phyloP scores from a whole-genome alignment of 1,140 invertebrate genomes.

The Anastrepha ludens region DNA sequence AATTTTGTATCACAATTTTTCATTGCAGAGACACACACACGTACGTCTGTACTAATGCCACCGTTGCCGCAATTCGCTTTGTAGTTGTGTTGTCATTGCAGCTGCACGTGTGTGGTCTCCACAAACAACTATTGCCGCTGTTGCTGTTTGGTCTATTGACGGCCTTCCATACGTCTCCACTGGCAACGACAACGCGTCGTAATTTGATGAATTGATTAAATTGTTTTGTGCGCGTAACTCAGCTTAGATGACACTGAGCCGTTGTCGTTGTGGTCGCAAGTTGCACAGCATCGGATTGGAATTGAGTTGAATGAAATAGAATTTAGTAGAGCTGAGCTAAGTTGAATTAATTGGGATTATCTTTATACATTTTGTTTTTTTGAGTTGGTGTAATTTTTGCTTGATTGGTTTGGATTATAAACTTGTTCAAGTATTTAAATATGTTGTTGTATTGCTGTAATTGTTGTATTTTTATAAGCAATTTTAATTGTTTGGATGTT shows the following conservation, averaged over 20 bases:
- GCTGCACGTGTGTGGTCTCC: conserved; percentile 20
- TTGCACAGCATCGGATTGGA: not conserved
- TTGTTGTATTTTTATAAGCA: not conserved
- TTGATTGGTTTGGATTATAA: conserved; percentile 8
- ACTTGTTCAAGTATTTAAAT: not conserved
- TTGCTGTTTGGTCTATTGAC: conserved; percentile 30
- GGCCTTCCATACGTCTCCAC: not conserved
- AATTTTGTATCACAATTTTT: no score
- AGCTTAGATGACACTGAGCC: conserved; percentile 34
- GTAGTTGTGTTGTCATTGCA: not conserved
- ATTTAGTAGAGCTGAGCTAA: not conserved
- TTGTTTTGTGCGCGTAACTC: conserved; percentile 47
- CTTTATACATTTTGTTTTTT: not conserved
- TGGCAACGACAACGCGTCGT: conserved; percentile 21
- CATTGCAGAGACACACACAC: no score
- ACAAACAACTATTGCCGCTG: not conserved
- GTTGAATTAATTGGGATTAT: conserved; percentile 46
- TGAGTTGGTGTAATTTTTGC: conserved; percentile 16
- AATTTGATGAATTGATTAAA: conserved; percentile 51
- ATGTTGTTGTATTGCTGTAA: not conserved
- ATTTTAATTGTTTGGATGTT: not conserved
- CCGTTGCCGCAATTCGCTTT: not conserved
- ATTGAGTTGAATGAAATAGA: no score
- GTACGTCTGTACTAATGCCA: not conserved
- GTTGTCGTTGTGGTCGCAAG: not conserved